Conservation (phyloP, 2,888 invertebrate genomes). For the Ormia ochracea region DNA sequence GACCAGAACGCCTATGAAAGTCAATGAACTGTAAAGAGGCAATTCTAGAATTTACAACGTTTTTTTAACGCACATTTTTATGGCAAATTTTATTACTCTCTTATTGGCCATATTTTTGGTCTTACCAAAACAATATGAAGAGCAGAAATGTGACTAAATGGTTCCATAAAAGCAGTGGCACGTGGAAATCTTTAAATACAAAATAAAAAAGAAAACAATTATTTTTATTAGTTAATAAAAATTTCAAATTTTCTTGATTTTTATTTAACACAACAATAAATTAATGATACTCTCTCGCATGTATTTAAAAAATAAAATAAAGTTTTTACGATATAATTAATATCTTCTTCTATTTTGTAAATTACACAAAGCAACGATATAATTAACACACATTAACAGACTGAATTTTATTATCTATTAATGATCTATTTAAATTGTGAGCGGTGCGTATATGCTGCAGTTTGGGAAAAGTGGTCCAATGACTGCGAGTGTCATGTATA, state of each 20-base stretch:
- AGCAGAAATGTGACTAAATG: neutral
- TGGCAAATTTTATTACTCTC: neutral
- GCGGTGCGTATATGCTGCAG: too few relatives aligned
- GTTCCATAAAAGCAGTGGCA: neutral
- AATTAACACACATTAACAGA: neutral
- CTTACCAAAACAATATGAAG: neutral
- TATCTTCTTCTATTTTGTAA: neutral
- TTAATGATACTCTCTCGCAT: neutral
- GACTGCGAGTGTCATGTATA: too few relatives aligned
- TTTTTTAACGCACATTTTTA: neutral
- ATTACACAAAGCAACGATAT: neutral
- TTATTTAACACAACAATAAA: neutral
- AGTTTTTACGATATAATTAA: neutral
- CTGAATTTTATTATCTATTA: too few relatives aligned
- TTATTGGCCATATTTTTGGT: neutral
- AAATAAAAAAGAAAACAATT: neutral
- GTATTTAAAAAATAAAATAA: neutral
- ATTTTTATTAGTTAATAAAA: neutral
- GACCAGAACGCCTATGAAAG: too few relatives aligned
- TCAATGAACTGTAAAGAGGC: too few relatives aligned
- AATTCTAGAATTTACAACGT: too few relatives aligned
- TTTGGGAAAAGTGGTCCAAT: too few relatives aligned
- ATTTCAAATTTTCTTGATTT: neutral
- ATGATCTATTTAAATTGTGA: too few relatives aligned
- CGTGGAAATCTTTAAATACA: neutral